These are phyloP conservation scores for Gerris buenoi DNA, from an alignment of 1,140 invertebrate genomes.

Conservation along the genomic window DNA sequence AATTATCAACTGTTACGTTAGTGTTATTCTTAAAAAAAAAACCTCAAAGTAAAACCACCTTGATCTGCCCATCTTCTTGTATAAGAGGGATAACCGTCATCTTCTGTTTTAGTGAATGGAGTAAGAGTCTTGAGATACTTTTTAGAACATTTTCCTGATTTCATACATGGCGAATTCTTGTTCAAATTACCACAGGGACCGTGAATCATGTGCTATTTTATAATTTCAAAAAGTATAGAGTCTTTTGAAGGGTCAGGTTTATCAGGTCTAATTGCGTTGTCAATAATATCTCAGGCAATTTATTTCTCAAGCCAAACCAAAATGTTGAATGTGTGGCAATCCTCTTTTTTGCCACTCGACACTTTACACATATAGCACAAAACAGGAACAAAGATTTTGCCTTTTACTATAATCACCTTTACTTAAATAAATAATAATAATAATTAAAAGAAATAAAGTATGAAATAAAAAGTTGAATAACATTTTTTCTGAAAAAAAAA, in stretches of 20 bases:
- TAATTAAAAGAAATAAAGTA: too few relatives aligned
- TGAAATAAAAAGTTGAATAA: too few relatives aligned
- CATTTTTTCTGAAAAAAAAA: too few relatives aligned
- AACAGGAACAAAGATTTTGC: constrained; percentile 5
- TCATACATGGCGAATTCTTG: constrained; percentile 34
- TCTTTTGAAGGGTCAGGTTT: constrained; percentile 34
- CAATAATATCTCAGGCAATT: constrained; percentile 30
- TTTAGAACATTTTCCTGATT: constrained; percentile 33
- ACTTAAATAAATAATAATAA: too few relatives aligned
- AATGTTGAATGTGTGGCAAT: constrained; percentile 34
- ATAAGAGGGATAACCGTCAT: constrained; percentile 29
- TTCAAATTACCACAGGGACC: constrained; percentile 36
- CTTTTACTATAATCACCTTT: constrained; percentile 10
- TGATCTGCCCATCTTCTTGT: constrained; percentile 20
- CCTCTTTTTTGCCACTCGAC: constrained; percentile 35
- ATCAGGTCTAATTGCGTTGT: constrained; percentile 36
- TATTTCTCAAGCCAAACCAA: constrained; percentile 31
- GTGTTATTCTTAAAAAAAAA: too few relatives aligned
- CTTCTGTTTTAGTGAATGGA: constrained; percentile 26
- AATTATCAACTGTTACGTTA: constrained; percentile 26
- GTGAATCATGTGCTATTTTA: constrained; percentile 36
- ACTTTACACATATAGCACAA: constrained; percentile 27
- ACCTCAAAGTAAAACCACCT: constrained; percentile 15
- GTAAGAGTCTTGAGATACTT: constrained; percentile 26
- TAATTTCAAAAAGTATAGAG: constrained; percentile 29